phyloP scores from a whole-genome alignment of 2,113 vertebrate genomes.

The Megaptera novaeangliae region DNA sequence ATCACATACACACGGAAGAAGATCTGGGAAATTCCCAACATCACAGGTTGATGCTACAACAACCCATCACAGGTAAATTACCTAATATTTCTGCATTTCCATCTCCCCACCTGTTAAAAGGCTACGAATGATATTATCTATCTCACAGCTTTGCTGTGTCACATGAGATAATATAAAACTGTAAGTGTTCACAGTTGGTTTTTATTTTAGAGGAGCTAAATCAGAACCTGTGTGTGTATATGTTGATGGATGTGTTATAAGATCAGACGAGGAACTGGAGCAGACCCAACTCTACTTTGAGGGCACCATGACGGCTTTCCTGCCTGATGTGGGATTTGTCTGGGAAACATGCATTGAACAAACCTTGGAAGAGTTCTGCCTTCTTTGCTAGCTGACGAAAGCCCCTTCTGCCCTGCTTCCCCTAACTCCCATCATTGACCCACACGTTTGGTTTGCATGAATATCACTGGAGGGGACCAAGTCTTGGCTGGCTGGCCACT shows the following conservation, averaged over 20 bases:
- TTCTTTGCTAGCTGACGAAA: not conserved
- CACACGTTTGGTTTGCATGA: not conserved
- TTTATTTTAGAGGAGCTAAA: not conserved
- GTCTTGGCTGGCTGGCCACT: not conserved
- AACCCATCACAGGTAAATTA: too few species aligned
- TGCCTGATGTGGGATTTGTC: accelerated
- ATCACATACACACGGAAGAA: accelerated
- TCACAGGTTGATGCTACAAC: not conserved
- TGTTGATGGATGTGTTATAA: not conserved
- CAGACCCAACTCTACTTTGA: accelerated
- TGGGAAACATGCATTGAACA: accelerated
- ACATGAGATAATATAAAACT: not conserved
- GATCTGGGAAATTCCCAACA: not conserved
- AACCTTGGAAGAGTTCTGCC: not conserved
- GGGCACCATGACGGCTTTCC: not conserved
- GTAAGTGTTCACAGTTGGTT: too few species aligned
- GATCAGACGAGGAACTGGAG: not conserved
- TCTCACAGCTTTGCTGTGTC: not conserved
- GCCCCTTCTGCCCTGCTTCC: not conserved
- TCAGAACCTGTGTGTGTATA: not conserved
- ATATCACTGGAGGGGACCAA: accelerated
- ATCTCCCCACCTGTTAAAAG: not conserved
- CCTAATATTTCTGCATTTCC: not conserved
- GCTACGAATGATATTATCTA: too few species aligned
- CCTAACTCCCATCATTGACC: accelerated